Percentiles rank a stretch among this genome's conserved stretches.
phyloP scores from a whole-genome alignment of 2,888 invertebrate species.

The Galerucella nymphaeae region DNA sequence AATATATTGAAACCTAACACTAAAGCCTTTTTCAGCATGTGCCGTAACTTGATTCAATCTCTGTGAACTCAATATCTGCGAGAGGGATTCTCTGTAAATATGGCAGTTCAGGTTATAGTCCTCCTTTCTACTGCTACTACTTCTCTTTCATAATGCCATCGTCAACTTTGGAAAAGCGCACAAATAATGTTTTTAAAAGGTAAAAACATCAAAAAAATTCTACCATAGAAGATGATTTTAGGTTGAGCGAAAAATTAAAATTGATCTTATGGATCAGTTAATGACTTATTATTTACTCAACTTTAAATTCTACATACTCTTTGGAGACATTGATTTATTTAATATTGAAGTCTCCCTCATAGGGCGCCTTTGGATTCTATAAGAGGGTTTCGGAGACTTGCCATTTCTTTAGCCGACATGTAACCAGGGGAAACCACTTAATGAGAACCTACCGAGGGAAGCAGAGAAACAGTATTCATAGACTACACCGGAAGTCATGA shows the following conservation, averaged over 20 bases:
- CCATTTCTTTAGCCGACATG: conserved; percentile 56
- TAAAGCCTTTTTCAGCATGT: background rate
- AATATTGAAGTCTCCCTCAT: conserved; percentile 28
- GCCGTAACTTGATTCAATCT: conserved; percentile 2
- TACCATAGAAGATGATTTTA: too few species aligned
- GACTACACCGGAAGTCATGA: conserved; percentile 59
- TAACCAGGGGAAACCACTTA: conserved; percentile 64
- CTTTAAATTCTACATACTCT: background rate
- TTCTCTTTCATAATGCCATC: conserved; percentile 21
- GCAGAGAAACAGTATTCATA: conserved; percentile 55
- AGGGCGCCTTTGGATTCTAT: conserved; percentile 51
- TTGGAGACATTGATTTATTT: background rate
- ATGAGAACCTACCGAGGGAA: conserved; percentile 55
- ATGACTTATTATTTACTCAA: background rate
- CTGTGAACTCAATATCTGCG: conserved; percentile 14
- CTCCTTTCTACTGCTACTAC: background rate
- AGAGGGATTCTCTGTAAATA: conserved; percentile 27
- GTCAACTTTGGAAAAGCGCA: conserved; percentile 10
- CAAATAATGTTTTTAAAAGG: background rate
- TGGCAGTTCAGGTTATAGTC: conserved; percentile 24
- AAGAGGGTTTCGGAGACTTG: conserved; percentile 44
- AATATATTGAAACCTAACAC: background rate
- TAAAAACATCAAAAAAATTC: background rate
- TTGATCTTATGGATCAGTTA: too few species aligned
- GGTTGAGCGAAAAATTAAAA: too few species aligned